Evolutionary conservation across 1,140 invertebrate species (phyloP).

Genomic region (Tyrophagus putrescentiae): DNA sequence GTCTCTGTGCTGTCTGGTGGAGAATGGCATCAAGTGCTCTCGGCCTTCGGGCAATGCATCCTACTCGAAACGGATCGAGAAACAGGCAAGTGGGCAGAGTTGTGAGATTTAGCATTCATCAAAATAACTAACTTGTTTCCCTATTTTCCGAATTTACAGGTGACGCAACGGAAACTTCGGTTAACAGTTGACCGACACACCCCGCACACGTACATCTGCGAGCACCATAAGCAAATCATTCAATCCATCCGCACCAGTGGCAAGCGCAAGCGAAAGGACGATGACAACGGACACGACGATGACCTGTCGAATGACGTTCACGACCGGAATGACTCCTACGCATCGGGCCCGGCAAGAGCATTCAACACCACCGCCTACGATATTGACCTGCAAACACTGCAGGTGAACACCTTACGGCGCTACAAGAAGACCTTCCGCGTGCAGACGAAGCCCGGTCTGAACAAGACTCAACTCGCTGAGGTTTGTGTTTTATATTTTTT

Average conservation of each 20-base stretch:
- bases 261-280: slow-evolving; percentile 57
- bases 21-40: slow-evolving; percentile 68
- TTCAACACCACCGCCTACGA: slow-evolving; percentile 22
- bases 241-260: slow-evolving; percentile 60
- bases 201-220: slow-evolving; percentile 88
- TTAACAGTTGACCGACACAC: slow-evolving; percentile 69
- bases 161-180: slow-evolving; percentile 64
- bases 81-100: slow-evolving; percentile 40
- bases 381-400: slow-evolving; percentile 75
- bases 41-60: slow-evolving; percentile 82
- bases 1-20: slow-evolving; percentile 71
- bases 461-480: slow-evolving; percentile 86
- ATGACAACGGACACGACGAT: slow-evolving; percentile 49
- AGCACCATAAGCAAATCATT: slow-evolving; percentile 79
- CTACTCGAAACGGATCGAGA: slow-evolving; percentile 90
- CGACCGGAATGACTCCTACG: neutral
- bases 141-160: slow-evolving; percentile 27
- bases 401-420: slow-evolving; percentile 74
- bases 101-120: neutral
- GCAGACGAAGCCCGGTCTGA: slow-evolving; percentile 67
- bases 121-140: slow-evolving; percentile 32
- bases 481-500: slow-evolving; percentile 36
- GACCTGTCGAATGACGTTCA: slow-evolving; percentile 49
- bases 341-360: neutral
- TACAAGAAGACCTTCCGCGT: slow-evolving; percentile 91